Percentiles rank a stretch among this genome's conserved stretches.
These are phyloP conservation scores for Aphidius gifuensis DNA, from an alignment of 1,140 invertebrate genomes.

Conservation along the genomic window DNA sequence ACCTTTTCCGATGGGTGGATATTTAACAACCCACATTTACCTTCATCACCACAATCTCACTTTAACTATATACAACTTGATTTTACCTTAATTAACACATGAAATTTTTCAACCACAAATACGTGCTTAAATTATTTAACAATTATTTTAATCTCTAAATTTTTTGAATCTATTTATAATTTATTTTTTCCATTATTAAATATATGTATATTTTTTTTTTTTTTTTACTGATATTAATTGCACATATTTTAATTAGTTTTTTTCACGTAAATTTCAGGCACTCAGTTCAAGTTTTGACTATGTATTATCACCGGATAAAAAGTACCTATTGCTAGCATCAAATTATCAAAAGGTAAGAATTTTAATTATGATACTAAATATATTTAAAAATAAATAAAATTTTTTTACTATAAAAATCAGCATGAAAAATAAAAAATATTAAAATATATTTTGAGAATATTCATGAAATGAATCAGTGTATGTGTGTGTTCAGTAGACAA, in stretches of 20 bases:
- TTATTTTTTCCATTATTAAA: too few relatives aligned
- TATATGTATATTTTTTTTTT: not conserved
- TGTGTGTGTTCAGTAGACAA: conserved; percentile 1
- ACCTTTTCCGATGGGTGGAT: too few relatives aligned
- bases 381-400: not conserved
- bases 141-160: not conserved
- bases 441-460: not conserved
- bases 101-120: conserved; percentile 1
- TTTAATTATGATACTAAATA: conserved; percentile 1
- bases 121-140: conserved; percentile 10
- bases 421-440: not conserved
- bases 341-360: conserved; percentile 58
- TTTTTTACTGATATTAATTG: conserved; percentile 1
- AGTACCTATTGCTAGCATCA: conserved; percentile 56
- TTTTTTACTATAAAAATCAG: too few relatives aligned
- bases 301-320: conserved; percentile 56
- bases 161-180: not conserved
- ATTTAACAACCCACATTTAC: too few relatives aligned
- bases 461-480: not conserved
- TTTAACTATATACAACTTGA: not conserved
- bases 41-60: not conserved
- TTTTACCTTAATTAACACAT: conserved; percentile 13
- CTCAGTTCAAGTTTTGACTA: conserved; percentile 51
- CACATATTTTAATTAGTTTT: conserved; percentile 22
- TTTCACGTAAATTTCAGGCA: conserved; percentile 39